These are phyloP conservation scores for Polymixis lichenea DNA, from an alignment of 2,888 invertebrate genomes.

Conservation along the genomic window DNA sequence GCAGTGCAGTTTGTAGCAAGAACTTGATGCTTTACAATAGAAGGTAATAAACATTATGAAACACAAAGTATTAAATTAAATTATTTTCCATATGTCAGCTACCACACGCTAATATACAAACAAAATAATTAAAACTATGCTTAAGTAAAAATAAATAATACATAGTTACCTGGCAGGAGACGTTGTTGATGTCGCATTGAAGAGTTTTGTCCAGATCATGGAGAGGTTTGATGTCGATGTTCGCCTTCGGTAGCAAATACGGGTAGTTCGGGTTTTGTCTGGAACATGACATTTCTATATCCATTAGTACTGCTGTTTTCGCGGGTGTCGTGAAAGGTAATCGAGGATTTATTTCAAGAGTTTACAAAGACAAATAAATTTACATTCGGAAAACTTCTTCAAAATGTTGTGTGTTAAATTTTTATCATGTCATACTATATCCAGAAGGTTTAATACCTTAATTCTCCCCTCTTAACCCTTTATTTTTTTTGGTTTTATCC, in stretches of 20 bases:
- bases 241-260: slow-evolving; percentile 96
- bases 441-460: no score
- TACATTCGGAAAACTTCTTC: background rate
- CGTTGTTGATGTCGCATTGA: slow-evolving; percentile 89
- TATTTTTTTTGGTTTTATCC: no score
- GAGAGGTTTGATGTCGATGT: slow-evolving; percentile 90
- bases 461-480: no score
- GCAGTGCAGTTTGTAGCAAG: no score
- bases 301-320: background rate
- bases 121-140: no score
- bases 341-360: background rate
- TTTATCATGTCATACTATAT: no score
- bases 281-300: slow-evolving; percentile 66
- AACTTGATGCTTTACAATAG: no score
- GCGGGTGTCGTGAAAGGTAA: background rate
- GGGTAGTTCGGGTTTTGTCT: slow-evolving; percentile 94
- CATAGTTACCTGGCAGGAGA: slow-evolving; percentile 93
- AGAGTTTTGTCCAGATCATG: slow-evolving; percentile 83
- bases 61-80: no score
- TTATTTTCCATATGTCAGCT: no score
- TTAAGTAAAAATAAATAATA: no score
- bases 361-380: background rate
- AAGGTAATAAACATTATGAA: no score
- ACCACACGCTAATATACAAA: no score
- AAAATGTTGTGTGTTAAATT: background rate